phyloP scores from a whole-genome alignment of 2,888 invertebrate genomes.

The Tethea ocularis region DNA sequence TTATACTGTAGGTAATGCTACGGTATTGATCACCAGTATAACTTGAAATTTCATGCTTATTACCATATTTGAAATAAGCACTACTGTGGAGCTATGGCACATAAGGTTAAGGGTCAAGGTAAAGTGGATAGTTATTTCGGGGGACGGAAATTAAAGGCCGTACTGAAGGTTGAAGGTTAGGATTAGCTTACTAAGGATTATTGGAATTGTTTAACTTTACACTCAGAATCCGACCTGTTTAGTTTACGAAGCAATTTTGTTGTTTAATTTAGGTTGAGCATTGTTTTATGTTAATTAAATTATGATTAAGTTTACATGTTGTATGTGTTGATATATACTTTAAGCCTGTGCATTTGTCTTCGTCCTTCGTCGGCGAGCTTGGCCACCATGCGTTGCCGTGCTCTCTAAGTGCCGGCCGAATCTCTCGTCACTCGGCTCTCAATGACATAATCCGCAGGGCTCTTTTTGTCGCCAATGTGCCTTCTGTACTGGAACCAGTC shows the following conservation, averaged over 20 bases:
- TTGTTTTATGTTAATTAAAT: conserved; percentile 26
- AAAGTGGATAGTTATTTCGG: conserved; percentile 46
- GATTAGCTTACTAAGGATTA: conserved; percentile 54
- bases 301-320: not conserved
- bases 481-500: no score
- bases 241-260: conserved; percentile 33
- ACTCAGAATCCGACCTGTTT: conserved; percentile 32
- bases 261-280: conserved; percentile 37
- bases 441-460: no score
- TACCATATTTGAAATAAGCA: not conserved
- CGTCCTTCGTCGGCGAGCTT: no score
- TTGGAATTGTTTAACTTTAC: conserved; percentile 60
- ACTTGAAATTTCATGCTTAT: conserved; percentile 30
- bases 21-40: conserved; percentile 28
- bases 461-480: no score
- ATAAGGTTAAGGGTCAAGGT: conserved; percentile 35
- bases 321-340: not conserved
- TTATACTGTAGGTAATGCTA: not conserved
- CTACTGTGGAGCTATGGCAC: conserved; percentile 11
- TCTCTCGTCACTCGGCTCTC: no score
- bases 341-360: no score
- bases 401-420: no score
- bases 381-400: no score
- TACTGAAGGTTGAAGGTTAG: conserved; percentile 45
- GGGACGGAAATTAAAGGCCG: conserved; percentile 51